Conservation (phyloP, 1,140 invertebrate species). For the Planococcus citri region DNA sequence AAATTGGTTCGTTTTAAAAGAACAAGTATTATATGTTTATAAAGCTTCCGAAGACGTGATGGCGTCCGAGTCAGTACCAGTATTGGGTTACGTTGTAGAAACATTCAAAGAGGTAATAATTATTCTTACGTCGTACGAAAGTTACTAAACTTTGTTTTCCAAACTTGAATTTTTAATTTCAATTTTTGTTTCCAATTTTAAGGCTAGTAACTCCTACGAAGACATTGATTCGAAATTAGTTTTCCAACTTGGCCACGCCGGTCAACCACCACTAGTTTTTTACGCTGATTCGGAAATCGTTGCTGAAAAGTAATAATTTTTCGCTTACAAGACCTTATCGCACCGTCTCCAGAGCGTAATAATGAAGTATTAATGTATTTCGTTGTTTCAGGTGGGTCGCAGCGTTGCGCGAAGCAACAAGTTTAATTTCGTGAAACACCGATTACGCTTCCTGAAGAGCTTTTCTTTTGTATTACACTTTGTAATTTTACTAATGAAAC, state of each 20-base stretch:
- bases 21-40: constrained; percentile 49
- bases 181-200: neutral
- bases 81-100: constrained; percentile 43
- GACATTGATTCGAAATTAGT: constrained; percentile 34
- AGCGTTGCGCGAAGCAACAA: constrained; percentile 31
- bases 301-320: constrained; percentile 33
- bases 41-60: constrained; percentile 48
- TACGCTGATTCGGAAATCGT: constrained; percentile 35
- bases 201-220: constrained; percentile 21
- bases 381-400: constrained; percentile 31
- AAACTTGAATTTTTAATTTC: neutral
- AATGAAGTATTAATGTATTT: neutral
- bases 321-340: neutral
- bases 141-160: neutral
- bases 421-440: constrained; percentile 24
- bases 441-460: neutral
- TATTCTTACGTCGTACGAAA: too few species aligned
- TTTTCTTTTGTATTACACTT: neutral
- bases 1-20: constrained; percentile 49
- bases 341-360: neutral
- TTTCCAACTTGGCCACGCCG: constrained; percentile 41
- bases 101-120: constrained; percentile 30
- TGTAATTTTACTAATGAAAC: too few species aligned
- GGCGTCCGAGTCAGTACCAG: constrained; percentile 40
- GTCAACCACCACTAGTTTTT: constrained; percentile 39